Conservation (phyloP, 2,113 vertebrate genomes). For the Psilopsiagon aymara region DNA sequence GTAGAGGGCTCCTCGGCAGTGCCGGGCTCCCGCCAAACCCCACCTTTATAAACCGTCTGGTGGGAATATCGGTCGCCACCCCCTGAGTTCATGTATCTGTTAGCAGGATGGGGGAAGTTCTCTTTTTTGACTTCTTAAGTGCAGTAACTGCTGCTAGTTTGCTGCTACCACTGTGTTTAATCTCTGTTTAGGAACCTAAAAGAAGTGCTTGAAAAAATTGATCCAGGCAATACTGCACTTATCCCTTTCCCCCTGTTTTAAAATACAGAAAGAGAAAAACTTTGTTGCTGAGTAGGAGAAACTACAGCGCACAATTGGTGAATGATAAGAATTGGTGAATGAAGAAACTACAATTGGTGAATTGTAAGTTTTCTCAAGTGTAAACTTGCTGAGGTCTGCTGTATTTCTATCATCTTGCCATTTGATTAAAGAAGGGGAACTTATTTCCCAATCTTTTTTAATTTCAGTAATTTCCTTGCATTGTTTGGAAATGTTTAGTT, state of each 20-base stretch:
- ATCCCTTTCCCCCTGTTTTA: background rate
- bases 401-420: background rate
- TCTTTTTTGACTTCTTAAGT: too few relatives aligned
- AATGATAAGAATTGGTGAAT: fast-evolving
- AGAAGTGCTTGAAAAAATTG: background rate
- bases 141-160: background rate
- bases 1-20: background rate
- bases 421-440: background rate
- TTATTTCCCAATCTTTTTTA: background rate
- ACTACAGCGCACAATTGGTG: background rate
- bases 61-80: fast-evolving
- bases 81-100: too few relatives aligned
- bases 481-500: background rate
- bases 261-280: background rate
- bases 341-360: background rate
- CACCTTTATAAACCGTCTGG: too few relatives aligned
- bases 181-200: background rate
- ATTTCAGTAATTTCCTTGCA: background rate
- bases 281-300: background rate
- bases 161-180: background rate
- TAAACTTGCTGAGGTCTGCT: background rate
- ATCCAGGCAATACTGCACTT: background rate
- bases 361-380: background rate
- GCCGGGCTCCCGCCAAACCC: fast-evolving
- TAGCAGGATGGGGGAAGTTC: fast-evolving